Evolutionary conservation across 2,113 vertebrate species (phyloP).

Genomic region (Lophius piscatorius): DNA sequence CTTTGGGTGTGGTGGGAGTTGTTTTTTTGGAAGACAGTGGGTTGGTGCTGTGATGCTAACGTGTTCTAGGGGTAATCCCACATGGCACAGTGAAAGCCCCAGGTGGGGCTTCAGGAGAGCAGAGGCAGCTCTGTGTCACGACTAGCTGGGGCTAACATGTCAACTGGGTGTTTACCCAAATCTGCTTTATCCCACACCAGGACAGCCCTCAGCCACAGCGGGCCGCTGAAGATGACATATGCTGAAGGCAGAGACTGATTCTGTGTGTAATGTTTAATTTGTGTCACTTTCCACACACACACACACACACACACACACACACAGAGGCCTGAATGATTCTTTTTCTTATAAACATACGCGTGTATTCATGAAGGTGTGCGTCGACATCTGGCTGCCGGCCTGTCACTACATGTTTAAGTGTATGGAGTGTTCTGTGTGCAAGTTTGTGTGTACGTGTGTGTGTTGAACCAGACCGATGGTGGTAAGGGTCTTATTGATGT

Average conservation of each 20-base stretch:
- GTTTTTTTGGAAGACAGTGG: conserved; percentile 62
- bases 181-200: conserved; percentile 54
- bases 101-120: conserved; percentile 69
- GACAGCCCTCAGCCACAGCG: conserved; percentile 65
- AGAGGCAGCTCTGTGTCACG: conserved; percentile 61
- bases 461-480: conserved; percentile 29
- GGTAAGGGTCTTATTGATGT: conserved; percentile 57
- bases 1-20: conserved; percentile 67
- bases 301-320: conserved; percentile 20
- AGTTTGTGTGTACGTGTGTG: conserved; percentile 20
- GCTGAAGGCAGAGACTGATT: conserved; percentile 65
- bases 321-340: conserved; percentile 5
- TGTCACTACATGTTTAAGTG: conserved; percentile 48
- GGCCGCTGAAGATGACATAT: conserved; percentile 71
- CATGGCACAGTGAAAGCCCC: conserved; percentile 74
- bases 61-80: conserved; percentile 71
- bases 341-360: conserved; percentile 33
- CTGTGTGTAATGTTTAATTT: conserved; percentile 45
- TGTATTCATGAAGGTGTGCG: conserved; percentile 45
- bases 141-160: conserved; percentile 61
- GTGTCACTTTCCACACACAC: conserved; percentile 36
- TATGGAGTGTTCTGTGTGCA: conserved; percentile 32
- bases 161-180: conserved; percentile 75
- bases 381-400: conserved; percentile 43
- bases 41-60: conserved; percentile 56